Percentiles rank a stretch among this genome's conserved stretches.
phyloP scores from a whole-genome alignment of 2,888 invertebrate species.

The Nomada ruficornis region DNA sequence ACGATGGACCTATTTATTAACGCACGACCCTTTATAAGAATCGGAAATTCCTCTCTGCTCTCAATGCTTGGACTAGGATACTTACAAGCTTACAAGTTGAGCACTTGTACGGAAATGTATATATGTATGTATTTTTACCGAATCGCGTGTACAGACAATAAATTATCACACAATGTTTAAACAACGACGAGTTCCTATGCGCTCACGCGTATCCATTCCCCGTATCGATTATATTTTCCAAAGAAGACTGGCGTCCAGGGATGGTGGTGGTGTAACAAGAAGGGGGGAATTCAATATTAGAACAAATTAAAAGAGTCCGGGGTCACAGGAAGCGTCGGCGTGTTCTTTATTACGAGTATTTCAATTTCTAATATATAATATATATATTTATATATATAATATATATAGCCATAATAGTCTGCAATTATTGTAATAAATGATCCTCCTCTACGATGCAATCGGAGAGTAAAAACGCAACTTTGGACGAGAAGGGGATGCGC shows the following conservation, averaged over 20 bases:
- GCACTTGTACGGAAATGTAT: conserved; percentile 36
- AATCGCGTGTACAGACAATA: conserved; percentile 44
- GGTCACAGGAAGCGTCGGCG: conserved; percentile 79
- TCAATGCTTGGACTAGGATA: conserved; percentile 25
- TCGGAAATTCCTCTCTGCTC: conserved; percentile 16
- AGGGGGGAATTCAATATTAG: conserved; percentile 13
- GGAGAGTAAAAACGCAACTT: conserved; percentile 75
- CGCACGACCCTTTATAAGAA: conserved; percentile 40
- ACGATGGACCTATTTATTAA: conserved; percentile 93
- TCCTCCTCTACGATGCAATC: conserved; percentile 75
- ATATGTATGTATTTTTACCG: conserved; percentile 33
- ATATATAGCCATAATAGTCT: conserved; percentile 82
- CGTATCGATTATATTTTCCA: not conserved
- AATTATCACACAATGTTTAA: conserved; percentile 31
- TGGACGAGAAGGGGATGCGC: conserved; percentile 59
- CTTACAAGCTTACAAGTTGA: conserved; percentile 37
- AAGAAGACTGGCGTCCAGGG: conserved; percentile 1
- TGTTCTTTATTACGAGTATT: conserved; percentile 83
- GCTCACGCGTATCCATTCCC: not conserved
- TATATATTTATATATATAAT: conserved; percentile 80
- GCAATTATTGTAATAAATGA: conserved; percentile 80
- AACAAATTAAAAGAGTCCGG: conserved; percentile 48
- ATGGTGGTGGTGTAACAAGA: not conserved
- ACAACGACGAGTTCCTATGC: conserved; percentile 11
- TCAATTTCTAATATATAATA: conserved; percentile 83